Base-by-base conservation (phyloP, 2,888 invertebrate genomes). In the Colletes collaris region DNA sequence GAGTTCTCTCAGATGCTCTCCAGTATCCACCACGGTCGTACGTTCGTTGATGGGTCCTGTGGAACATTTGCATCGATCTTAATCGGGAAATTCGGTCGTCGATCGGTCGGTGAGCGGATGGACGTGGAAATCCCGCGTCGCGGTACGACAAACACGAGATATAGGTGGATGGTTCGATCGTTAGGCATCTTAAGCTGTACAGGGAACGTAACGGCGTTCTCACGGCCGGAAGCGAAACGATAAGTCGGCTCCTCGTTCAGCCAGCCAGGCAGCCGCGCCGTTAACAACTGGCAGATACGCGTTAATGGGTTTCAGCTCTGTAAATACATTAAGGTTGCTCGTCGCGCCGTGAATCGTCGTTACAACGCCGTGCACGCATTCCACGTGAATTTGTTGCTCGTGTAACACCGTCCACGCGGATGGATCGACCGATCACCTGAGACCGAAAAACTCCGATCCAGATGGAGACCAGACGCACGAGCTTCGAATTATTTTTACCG, bases 241-340 rank as follows among this genome's bases (percentile, higher is more conserved):
- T 87, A 87, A 87, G 84, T 87, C 84, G 86, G 44, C 55, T 81
- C 59, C 69, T 76, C 79, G 86, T 82, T 77, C 73, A 67, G 72
- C 64, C 76, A 76, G 68, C 50, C 67, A 65, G 49, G 73, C 83
- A 82, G 68, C 75, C 79, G 53, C 64, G 82, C 81, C 86, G 87
- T 87, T 88, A 87, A 87, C 87, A 87, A 88, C 87, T 82, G 84
- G 83, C 87, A 85, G 86, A 88, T 86, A 84, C 81, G 85, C 86
- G 86, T 89, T 88, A 89, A 89, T 88, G 89, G 87, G 81, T 89
- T 89, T 88, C 88, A 86, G 87, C 85, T 89, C 84, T 88, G 89
- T 88, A 89, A 89, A 89, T 89, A 89, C 88, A 89, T 89, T 88
- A 88, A 88, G 76, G 81, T 71, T 77, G 75, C 82, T 71, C 79